Evolutionary conservation across 2,888 invertebrate species (phyloP).

Genomic region (Athrips mouffetella): DNA sequence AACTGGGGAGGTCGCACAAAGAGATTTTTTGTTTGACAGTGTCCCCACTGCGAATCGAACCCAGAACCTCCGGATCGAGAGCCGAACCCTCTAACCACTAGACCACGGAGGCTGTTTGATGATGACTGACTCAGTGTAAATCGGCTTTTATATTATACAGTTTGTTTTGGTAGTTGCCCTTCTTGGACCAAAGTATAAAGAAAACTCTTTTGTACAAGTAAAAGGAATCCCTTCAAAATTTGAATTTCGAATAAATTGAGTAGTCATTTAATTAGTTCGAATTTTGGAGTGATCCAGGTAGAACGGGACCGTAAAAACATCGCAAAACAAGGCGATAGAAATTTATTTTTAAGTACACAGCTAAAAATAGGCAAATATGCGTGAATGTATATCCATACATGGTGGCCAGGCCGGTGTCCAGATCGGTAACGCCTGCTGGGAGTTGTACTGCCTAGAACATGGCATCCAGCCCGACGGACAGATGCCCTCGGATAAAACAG

Average conservation of each 20-base stretch:
- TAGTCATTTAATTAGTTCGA: constrained; percentile 26
- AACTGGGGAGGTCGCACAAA: too few relatives aligned
- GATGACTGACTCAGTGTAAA: too few relatives aligned
- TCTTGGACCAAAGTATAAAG: too few relatives aligned
- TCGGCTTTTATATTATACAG: too few relatives aligned
- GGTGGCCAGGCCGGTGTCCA: constrained; percentile 83
- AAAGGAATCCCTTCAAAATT: too few relatives aligned
- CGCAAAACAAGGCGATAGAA: constrained; percentile 23
- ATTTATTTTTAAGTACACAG: constrained; percentile 34
- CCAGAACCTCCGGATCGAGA: too few relatives aligned
- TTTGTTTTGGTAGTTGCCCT: too few relatives aligned
- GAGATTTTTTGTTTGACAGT: too few relatives aligned
- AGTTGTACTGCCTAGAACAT: constrained; percentile 89
- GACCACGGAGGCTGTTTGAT: too few relatives aligned
- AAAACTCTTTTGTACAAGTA: too few relatives aligned
- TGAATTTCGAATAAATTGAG: constrained; percentile 6
- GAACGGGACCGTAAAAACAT: constrained; percentile 24
- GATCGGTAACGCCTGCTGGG: constrained; percentile 93
- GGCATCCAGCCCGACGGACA: constrained; percentile 91
- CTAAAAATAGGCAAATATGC: constrained; percentile 50
- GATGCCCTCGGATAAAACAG: constrained; percentile 89
- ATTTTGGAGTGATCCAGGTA: constrained; percentile 35
- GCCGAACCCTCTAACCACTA: too few relatives aligned
- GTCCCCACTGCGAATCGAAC: too few relatives aligned
- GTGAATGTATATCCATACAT: constrained; percentile 73